Percentiles rank a stretch among this genome's conserved stretches.
phyloP scores from a whole-genome alignment of 2,888 invertebrate species.

The Camptogramma bilineatum region DNA sequence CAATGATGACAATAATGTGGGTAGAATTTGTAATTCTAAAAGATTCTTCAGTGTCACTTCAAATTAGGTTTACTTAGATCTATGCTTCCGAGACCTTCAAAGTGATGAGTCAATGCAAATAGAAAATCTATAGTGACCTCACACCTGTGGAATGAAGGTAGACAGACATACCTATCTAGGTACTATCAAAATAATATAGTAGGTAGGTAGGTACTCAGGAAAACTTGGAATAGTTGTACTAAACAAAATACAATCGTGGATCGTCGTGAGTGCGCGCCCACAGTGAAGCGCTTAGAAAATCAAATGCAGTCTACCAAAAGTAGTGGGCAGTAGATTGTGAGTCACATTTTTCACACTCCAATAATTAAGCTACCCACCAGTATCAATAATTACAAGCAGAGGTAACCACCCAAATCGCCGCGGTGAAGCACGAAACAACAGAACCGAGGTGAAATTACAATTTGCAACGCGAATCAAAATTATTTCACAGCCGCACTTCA shows the following conservation, averaged over 20 bases:
- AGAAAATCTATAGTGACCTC: constrained; percentile 59
- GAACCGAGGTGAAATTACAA: constrained; percentile 71
- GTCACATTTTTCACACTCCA: constrained; percentile 82
- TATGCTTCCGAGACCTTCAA: constrained; percentile 56
- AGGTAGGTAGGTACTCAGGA: too few species aligned
- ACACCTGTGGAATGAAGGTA: constrained; percentile 48
- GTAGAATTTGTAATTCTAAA: constrained; percentile 16
- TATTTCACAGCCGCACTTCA: constrained; percentile 45
- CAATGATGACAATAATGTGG: constrained; percentile 28
- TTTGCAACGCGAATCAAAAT: constrained; percentile 49
- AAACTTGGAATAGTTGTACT: not conserved
- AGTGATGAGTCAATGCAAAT: constrained; percentile 62
- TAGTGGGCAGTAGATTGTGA: constrained; percentile 75
- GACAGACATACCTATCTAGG: constrained; percentile 22
- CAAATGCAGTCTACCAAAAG: constrained; percentile 67
- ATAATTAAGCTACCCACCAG: constrained; percentile 78
- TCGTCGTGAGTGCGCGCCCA: not conserved
- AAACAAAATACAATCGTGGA: not conserved
- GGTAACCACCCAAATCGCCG: constrained; percentile 74
- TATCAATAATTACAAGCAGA: constrained; percentile 75
- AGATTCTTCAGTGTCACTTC: not conserved
- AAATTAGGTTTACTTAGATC: constrained; percentile 11
- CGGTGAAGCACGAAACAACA: constrained; percentile 73
- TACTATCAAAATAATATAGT: not conserved
- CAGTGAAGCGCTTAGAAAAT: constrained; percentile 56